Conservation (phyloP, 1,140 invertebrate genomes). For the Bombus soroeensis region DNA sequence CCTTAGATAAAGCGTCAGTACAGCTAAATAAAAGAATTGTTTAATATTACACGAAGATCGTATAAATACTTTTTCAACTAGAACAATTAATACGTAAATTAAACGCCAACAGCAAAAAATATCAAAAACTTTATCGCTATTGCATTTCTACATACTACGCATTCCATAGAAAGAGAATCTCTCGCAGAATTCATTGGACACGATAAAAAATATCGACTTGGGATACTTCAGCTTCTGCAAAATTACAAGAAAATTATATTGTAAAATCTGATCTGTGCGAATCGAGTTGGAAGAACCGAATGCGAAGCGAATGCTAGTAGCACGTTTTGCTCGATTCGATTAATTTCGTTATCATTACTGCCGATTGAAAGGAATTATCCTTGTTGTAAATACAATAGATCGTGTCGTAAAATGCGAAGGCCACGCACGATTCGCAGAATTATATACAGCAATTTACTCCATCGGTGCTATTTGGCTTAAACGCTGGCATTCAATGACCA, state of each 20-base stretch:
- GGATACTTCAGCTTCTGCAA: conserved; percentile 92
- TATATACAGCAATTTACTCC: conserved; percentile 17
- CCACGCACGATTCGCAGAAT: background rate
- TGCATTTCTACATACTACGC: conserved; percentile 88
- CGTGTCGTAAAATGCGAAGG: conserved; percentile 43
- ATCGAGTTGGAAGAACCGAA: too few relatives aligned
- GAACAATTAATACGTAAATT: too few relatives aligned
- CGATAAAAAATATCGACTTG: conserved; percentile 95
- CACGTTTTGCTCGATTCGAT: conserved; percentile 3
- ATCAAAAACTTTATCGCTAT: background rate
- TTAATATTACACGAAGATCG: background rate
- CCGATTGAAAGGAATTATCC: background rate
- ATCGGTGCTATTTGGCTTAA: background rate
- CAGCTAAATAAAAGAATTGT: conserved; percentile 85
- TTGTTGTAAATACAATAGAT: background rate
- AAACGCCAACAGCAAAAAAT: background rate
- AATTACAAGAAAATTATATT: background rate
- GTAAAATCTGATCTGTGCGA: background rate
- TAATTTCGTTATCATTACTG: conserved; percentile 7
- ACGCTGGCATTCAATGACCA: background rate
- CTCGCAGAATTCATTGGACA: conserved; percentile 98
- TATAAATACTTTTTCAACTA: too few relatives aligned
- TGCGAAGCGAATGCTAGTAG: background rate
- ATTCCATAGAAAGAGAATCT: conserved; percentile 98
- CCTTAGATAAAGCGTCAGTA: conserved; percentile 91